Evolutionary conservation across 2,888 invertebrate species (phyloP).

Genomic region (Epinotia bilunana): DNA sequence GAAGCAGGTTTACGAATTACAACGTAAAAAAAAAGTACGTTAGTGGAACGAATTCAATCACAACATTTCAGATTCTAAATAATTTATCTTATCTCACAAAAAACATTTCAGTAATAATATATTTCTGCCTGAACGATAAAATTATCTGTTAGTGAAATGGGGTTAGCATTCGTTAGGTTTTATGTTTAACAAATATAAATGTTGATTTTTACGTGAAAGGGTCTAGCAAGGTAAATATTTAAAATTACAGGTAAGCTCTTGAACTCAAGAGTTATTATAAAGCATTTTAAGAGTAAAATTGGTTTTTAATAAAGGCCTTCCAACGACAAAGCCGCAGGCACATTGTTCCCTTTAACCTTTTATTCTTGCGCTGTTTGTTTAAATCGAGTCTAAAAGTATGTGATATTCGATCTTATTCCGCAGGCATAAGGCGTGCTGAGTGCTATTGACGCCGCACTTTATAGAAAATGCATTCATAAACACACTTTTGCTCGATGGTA

Average conservation of each 20-base stretch:
- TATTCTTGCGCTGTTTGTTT: slow-evolving; percentile 53
- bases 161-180: too few relatives aligned
- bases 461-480: slow-evolving; percentile 34
- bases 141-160: too few relatives aligned
- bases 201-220: too few relatives aligned
- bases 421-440: neutral
- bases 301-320: slow-evolving; percentile 68
- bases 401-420: neutral
- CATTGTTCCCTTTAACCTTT: slow-evolving; percentile 62
- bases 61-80: too few relatives aligned
- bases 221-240: neutral
- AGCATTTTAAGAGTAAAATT: slow-evolving; percentile 64
- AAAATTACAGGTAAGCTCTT: slow-evolving; percentile 1
- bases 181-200: too few relatives aligned
- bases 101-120: too few relatives aligned
- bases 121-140: too few relatives aligned
- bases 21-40: too few relatives aligned
- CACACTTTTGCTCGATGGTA: neutral
- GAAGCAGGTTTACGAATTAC: too few relatives aligned
- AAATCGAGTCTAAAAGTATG: slow-evolving; percentile 9
- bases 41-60: too few relatives aligned
- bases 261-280: slow-evolving; percentile 35
- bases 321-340: slow-evolving; percentile 59
- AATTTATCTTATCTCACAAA: too few relatives aligned
- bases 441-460: slow-evolving; percentile 11